A percentile compares a stretch with the other conserved stretches of the same genome.
Conservation (phyloP, 1,140 invertebrate species). For the Heliconius hewitsoni region DNA sequence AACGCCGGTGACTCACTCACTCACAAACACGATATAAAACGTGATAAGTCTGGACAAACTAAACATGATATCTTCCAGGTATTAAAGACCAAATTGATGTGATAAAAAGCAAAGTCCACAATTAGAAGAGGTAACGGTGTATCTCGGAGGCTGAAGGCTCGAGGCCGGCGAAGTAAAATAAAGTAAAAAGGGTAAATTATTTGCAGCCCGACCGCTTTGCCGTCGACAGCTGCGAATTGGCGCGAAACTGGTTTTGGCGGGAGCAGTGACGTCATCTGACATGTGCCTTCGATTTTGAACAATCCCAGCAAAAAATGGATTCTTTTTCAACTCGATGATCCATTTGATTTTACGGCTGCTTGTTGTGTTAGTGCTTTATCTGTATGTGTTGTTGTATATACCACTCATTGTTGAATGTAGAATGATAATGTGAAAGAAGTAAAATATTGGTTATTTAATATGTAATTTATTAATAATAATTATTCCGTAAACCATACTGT, state of each 20-base stretch:
- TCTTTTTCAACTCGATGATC: constrained; percentile 52
- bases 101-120: constrained; percentile 35
- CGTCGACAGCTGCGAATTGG: constrained; percentile 77
- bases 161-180: constrained; percentile 57
- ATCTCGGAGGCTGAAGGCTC: constrained; percentile 64
- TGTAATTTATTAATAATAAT: background rate
- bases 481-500: background rate
- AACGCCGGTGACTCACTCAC: constrained; percentile 35
- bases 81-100: background rate
- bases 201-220: constrained; percentile 62
- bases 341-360: constrained; percentile 65
- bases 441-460: background rate
- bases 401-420: constrained; percentile 40
- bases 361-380: constrained; percentile 55
- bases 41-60: constrained; percentile 11
- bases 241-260: constrained; percentile 74
- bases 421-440: background rate
- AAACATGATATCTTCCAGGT: constrained; percentile 11
- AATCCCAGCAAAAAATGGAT: constrained; percentile 61
- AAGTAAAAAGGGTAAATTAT: constrained; percentile 62
- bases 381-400: constrained; percentile 47
- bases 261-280: constrained; percentile 73
- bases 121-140: constrained; percentile 73
- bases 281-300: constrained; percentile 67
- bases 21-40: constrained; percentile 12